These are phyloP conservation scores for Corythornis madagascariensis DNA, from an alignment of 2,113 vertebrate species.

Conservation along the genomic window DNA sequence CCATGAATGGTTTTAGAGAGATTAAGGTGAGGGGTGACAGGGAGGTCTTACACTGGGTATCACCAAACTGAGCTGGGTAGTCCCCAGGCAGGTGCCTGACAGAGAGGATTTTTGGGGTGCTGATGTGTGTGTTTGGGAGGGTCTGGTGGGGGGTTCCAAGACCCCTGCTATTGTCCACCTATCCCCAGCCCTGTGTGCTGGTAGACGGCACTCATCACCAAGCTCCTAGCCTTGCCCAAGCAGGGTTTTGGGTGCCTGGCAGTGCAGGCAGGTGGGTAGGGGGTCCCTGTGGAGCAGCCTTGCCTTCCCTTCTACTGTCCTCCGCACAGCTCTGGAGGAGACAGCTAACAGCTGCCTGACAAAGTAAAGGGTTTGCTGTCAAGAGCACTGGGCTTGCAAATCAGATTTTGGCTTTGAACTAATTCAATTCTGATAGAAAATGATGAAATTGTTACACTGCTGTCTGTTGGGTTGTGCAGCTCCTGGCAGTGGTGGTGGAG, in stretches of 20 bases:
- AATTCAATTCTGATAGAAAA: constrained; percentile 72
- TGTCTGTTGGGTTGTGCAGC: constrained; percentile 60
- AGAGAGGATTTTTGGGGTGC: not conserved
- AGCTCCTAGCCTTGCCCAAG: not conserved
- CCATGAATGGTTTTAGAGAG: not conserved
- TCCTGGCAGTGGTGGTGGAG: not conserved
- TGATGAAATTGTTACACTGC: constrained; percentile 75
- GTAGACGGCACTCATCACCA: not conserved
- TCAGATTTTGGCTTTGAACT: constrained; percentile 78
- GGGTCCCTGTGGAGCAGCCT: not conserved
- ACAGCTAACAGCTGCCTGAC: constrained; percentile 77
- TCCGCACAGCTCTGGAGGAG: not conserved
- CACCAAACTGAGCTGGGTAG: not conserved
- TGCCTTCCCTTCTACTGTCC: not conserved
- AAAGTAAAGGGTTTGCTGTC: constrained; percentile 73
- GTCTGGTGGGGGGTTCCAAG: not conserved
- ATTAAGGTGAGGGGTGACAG: not conserved
- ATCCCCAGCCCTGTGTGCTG: rapidly evolving
- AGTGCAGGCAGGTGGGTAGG: not conserved
- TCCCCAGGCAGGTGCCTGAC: not conserved
- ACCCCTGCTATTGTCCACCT: not conserved
- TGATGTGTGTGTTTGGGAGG: not conserved
- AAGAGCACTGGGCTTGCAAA: constrained; percentile 66
- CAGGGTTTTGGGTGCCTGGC: not conserved
- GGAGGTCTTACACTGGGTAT: not conserved